Conservation (phyloP, 2,888 invertebrate species). For the Mellilla xanthometata region DNA sequence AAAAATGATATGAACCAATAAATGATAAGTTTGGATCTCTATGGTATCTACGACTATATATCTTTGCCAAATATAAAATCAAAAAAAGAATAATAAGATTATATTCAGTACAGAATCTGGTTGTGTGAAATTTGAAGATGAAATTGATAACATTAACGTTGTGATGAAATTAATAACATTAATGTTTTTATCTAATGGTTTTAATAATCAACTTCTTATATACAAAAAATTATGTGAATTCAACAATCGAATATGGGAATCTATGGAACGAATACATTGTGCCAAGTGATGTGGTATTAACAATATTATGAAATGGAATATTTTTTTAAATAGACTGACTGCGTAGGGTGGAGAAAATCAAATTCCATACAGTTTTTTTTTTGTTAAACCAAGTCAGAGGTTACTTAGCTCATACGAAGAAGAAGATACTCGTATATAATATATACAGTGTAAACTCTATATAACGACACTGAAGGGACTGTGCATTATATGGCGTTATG, state of each 20-base stretch:
- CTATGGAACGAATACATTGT: conserved; percentile 16
- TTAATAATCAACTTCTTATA: background rate
- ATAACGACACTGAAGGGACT: too few species aligned
- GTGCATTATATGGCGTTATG: too few species aligned
- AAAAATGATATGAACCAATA: too few species aligned
- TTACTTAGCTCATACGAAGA: too few species aligned
- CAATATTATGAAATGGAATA: too few species aligned
- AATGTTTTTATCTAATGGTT: too few species aligned
- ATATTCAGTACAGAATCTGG: conserved; percentile 7
- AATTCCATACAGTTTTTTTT: too few species aligned
- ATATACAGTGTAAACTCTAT: too few species aligned
- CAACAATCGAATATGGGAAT: conserved; percentile 1
- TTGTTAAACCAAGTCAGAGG: too few species aligned
- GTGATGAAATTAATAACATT: background rate
- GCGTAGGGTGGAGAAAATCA: too few species aligned
- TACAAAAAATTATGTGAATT: background rate
- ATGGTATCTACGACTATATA: background rate
- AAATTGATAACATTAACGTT: background rate
- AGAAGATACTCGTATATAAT: too few species aligned
- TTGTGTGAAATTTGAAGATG: conserved; percentile 11
- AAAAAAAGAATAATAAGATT: conserved; percentile 7
- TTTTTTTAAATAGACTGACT: too few species aligned
- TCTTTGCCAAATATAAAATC: conserved; percentile 1
- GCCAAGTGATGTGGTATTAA: conserved; percentile 18
- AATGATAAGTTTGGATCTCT: conserved; percentile 1